These are phyloP conservation scores for Frankliniella intonsa DNA, from an alignment of 2,888 invertebrate species.

Conservation along the genomic window DNA sequence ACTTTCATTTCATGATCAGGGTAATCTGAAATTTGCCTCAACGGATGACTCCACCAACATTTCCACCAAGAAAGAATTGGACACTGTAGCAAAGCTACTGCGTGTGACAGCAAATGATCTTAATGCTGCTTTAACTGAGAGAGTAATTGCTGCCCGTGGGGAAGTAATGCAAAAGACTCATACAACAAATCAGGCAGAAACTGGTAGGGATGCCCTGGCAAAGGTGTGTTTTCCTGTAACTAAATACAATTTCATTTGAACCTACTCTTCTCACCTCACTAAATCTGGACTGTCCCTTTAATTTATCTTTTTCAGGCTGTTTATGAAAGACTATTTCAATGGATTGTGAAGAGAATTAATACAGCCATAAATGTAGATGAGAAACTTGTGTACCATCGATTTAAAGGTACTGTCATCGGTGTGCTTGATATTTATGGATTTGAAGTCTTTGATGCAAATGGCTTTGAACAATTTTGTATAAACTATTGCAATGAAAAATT, in stretches of 20 bases:
- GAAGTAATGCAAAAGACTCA: constrained; percentile 89
- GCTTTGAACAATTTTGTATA: constrained; percentile 98
- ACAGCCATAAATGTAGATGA: constrained; percentile 76
- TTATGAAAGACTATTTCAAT: constrained; percentile 89
- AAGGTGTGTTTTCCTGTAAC: constrained; percentile 54
- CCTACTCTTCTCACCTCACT: constrained; percentile 29
- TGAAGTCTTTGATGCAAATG: constrained; percentile 95
- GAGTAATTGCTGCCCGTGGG: constrained; percentile 90
- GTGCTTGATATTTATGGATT: constrained; percentile 98
- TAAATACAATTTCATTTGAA: neutral
- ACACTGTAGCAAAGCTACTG: constrained; percentile 57
- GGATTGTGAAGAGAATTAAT: constrained; percentile 91
- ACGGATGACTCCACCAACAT: constrained; percentile 58
- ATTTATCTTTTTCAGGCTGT: constrained; percentile 59
- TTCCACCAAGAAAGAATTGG: constrained; percentile 57
- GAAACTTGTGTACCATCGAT: constrained; percentile 48
- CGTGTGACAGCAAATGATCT: constrained; percentile 63
- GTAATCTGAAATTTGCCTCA: constrained; percentile 56
- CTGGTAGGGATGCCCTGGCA: constrained; percentile 86
- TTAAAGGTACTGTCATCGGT: constrained; percentile 70
- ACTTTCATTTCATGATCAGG: constrained; percentile 47
- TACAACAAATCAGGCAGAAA: constrained; percentile 75
- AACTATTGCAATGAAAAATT: constrained; percentile 99
- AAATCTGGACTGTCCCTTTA: constrained; percentile 28
- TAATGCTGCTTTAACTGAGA: constrained; percentile 70